Base-by-base conservation (phyloP, 1,140 invertebrate genomes). In the Ctenoplectra terminalis region DNA sequence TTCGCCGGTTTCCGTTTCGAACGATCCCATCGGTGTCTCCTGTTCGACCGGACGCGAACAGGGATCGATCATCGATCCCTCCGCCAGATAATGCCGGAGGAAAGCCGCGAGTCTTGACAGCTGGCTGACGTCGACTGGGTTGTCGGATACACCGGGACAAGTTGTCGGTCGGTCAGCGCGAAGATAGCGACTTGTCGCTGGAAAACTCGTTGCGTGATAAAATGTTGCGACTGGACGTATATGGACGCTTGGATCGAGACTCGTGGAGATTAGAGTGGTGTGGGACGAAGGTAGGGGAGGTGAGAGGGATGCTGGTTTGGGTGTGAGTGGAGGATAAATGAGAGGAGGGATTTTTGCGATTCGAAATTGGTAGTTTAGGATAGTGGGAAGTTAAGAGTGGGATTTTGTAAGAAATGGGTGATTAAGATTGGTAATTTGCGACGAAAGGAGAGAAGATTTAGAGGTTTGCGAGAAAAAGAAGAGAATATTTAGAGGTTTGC, bases 61-160 rank as follows among this genome's bases (percentile, higher is more conserved):
- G 66, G 83, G 81, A 86, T 86, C 85, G 84, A 87, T 87, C 81
- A 70, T 61, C 43, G 74, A 61, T 86, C 20, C 40, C 20, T 9
- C 20, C 11, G 73, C n/a, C 75, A 82, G 85, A 87, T 87, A 87
- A 87, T 56, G 54, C 69, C 50, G 46, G 73, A 61, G 78, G 81
- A 85, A 82, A 85, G 69, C 70, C 64, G 52, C 43, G 31, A 40
- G 20, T 37, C 31, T 15, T 75, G 85, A 83, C 85, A 87, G 75
- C 74, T 48, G 64, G 60, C 69, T 80, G 69, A 63, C 50, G 71
- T 56, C 54, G 34, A 50, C 73, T 74, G 56, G 60, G 46, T 78
- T 71, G 71, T 64, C 63, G 72, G 63, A 72, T 85, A 69, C 50
- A 20, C 23, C 8, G 54, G 71, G 84, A 86, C 83, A 86, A 85